These are phyloP conservation scores for Phalanger gymnotis DNA, from an alignment of 2,797 vertebrate species.

Conservation along the genomic window DNA sequence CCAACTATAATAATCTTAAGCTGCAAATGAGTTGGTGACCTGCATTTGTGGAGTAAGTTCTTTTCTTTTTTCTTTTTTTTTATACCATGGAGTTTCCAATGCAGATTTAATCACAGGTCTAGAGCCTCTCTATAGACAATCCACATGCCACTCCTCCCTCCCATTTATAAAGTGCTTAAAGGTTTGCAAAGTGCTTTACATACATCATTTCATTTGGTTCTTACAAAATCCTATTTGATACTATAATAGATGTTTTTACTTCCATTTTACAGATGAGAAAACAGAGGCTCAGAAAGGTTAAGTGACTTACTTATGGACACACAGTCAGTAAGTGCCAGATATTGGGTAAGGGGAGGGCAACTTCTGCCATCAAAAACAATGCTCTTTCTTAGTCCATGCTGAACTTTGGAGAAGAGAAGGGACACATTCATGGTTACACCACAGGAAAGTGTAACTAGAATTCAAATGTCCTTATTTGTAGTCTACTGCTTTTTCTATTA, in stretches of 20 bases:
- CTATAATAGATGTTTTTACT: not conserved
- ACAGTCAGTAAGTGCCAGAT: not conserved
- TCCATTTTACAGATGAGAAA: not conserved
- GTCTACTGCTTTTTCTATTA: not conserved
- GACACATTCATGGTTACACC: not conserved
- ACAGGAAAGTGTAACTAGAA: not conserved
- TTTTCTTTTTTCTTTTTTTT: no score
- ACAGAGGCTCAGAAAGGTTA: not conserved
- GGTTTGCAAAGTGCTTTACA: not conserved
- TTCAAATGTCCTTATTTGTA: not conserved
- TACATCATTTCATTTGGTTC: not conserved
- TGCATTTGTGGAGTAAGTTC: not conserved
- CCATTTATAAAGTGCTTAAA: not conserved
- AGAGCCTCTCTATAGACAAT: not conserved
- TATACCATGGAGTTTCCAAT: not conserved
- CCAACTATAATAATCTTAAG: not conserved
- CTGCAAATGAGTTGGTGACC: not conserved
- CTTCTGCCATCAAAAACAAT: not conserved
- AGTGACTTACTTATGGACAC: not conserved
- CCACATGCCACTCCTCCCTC: not conserved
- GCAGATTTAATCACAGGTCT: not conserved
- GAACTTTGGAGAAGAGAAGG: not conserved
- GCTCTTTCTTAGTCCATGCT: not conserved
- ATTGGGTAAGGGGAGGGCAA: not conserved
- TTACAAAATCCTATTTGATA: not conserved